Percentiles rank a stretch among this genome's conserved stretches.
Conservation (phyloP, 1,140 invertebrate species). For the Andrena cerasifolii region DNA sequence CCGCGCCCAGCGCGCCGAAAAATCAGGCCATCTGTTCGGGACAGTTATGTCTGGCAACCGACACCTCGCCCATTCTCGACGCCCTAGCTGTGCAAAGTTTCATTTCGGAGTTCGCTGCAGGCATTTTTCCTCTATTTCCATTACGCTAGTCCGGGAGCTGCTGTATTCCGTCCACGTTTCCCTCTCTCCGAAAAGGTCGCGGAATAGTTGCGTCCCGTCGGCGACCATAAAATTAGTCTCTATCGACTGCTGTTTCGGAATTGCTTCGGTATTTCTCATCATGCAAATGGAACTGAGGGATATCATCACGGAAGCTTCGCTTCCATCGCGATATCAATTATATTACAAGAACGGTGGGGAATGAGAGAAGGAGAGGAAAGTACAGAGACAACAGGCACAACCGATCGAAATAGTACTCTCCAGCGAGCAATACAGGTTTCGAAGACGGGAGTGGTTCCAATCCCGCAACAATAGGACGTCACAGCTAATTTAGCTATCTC, state of each 20-base stretch:
- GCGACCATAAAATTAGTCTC: not conserved
- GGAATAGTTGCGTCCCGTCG: not conserved
- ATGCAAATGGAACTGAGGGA: not conserved
- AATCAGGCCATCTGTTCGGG: conserved; percentile 69
- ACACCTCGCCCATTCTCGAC: conserved; percentile 37
- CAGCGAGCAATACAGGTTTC: not conserved
- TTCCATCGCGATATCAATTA: too few relatives aligned
- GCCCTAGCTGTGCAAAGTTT: conserved; percentile 3
- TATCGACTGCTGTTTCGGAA: not conserved
- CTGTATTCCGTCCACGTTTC: not conserved
- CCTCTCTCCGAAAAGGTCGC: too few relatives aligned
- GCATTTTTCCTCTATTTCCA: conserved; percentile 14
- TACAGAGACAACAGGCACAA: not conserved
- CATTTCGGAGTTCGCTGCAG: conserved; percentile 16
- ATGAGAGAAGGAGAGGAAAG: not conserved
- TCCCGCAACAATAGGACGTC: not conserved
- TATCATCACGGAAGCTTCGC: not conserved
- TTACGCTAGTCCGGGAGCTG: not conserved
- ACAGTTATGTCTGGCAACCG: conserved; percentile 63
- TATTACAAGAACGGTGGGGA: not conserved
- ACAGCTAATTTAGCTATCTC: not conserved
- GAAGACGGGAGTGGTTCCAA: not conserved
- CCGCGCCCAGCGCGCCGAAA: conserved; percentile 64
- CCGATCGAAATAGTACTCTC: not conserved
- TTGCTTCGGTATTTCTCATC: not conserved